Evolutionary conservation across 2,113 vertebrate species (phyloP).

Genomic region (Lophotis ruficrista): DNA sequence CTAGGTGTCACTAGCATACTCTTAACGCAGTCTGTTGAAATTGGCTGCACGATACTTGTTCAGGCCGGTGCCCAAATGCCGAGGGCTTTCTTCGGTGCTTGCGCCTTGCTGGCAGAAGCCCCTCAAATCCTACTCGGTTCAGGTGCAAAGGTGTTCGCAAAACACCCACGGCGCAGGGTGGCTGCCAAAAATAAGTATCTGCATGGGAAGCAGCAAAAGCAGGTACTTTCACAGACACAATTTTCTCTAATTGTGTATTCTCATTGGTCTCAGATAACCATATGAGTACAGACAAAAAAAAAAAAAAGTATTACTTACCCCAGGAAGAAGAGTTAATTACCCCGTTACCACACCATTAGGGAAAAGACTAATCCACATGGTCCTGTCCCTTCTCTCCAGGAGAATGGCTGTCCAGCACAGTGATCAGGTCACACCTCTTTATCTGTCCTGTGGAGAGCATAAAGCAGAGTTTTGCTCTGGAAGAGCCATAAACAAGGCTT

Average conservation of each 20-base stretch:
- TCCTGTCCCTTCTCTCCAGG: not conserved
- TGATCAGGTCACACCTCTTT: not conserved
- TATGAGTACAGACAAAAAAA: not conserved
- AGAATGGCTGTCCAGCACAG: not conserved
- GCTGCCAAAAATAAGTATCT: not conserved
- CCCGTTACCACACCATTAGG: not conserved
- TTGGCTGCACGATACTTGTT: not conserved
- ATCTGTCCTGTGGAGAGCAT: not conserved
- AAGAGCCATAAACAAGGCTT: not conserved
- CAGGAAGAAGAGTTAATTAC: not conserved
- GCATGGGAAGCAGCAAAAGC: not conserved
- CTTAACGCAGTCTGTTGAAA: not conserved
- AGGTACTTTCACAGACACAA: rapidly evolving
- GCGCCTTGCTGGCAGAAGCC: not conserved
- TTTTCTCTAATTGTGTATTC: not conserved
- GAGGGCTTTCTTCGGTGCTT: not conserved
- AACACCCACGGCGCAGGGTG: not conserved
- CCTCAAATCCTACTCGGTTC: not conserved
- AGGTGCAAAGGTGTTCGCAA: not conserved
- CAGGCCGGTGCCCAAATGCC: not conserved
- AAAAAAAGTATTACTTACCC: not conserved
- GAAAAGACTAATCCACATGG: not conserved
- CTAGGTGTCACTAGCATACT: conserved; percentile 77
- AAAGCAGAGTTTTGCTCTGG: not conserved
- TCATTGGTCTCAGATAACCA: not conserved